These are phyloP conservation scores for Chymomyza amoena DNA, from an alignment of 2,888 invertebrate species.

Conservation along the genomic window DNA sequence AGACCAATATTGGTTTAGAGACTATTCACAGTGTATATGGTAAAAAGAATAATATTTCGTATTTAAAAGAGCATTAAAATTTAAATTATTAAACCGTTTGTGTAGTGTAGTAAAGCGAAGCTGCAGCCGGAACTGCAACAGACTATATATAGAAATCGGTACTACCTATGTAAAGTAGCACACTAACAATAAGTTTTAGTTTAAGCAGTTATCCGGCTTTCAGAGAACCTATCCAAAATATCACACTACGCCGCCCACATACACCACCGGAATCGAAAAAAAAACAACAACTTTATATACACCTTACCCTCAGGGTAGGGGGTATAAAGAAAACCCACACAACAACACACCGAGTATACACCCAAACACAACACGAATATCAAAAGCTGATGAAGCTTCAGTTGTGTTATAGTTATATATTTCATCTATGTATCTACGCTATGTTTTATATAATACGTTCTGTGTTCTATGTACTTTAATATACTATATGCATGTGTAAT, in stretches of 20 bases:
- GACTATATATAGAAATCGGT: neutral
- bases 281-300: neutral
- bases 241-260: neutral
- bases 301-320: too few species aligned
- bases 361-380: neutral
- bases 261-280: neutral
- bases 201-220: neutral
- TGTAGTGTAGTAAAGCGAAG: neutral
- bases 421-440: slow-evolving; percentile 23
- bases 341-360: neutral
- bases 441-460: slow-evolving; percentile 11
- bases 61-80: neutral
- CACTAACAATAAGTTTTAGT: neutral
- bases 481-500: slow-evolving; percentile 41
- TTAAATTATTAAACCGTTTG: neutral
- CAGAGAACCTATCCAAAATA: neutral
- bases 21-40: neutral
- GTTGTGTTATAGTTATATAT: slow-evolving; percentile 30
- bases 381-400: slow-evolving; percentile 38
- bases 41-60: neutral
- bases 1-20: neutral
- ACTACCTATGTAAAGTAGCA: neutral
- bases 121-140: neutral
- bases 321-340: too few species aligned
- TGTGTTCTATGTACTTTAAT: slow-evolving; percentile 56